Percentiles rank a stretch among this genome's conserved stretches.
phyloP scores from a whole-genome alignment of 2,888 invertebrate species.

The Chironomus riparius region DNA sequence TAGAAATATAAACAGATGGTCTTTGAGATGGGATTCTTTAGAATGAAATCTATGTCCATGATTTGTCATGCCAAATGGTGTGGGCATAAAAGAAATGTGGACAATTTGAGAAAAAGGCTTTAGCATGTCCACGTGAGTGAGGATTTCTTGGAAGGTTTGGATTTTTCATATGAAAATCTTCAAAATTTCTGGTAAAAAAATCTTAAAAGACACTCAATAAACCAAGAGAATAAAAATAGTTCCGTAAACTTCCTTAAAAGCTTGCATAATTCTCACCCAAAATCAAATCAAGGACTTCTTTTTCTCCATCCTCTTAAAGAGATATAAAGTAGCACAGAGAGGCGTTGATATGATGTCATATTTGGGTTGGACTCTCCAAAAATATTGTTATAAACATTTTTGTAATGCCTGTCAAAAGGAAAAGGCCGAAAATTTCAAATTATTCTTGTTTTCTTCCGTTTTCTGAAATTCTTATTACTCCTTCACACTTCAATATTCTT shows the following conservation, averaged over 20 bases:
- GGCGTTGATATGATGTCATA: slow-evolving; percentile 22
- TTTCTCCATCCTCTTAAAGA: neutral
- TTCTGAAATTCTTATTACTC: neutral
- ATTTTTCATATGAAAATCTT: too few species aligned
- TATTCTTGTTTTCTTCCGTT: neutral
- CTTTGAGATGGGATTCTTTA: neutral
- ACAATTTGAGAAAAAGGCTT: neutral
- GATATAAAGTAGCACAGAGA: neutral
- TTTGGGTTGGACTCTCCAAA: neutral
- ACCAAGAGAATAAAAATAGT: neutral
- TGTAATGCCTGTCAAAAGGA: slow-evolving; percentile 15
- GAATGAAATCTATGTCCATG: neutral
- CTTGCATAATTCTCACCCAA: neutral
- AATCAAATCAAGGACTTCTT: neutral
- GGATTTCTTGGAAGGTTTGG: neutral
- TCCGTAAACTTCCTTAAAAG: too few species aligned
- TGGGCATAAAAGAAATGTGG: neutral
- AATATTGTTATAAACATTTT: neutral
- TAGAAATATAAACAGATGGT: too few species aligned
- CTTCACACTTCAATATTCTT: neutral
- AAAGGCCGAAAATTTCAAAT: neutral
- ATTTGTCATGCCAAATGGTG: neutral
- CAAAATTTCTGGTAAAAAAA: too few species aligned
- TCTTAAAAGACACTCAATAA: neutral
- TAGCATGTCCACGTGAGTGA: neutral